Evolutionary conservation across 2,113 vertebrate genomes (phyloP), one percentile per base, ranked within the genome.

Genomic region (Smithornis capensis): DNA sequence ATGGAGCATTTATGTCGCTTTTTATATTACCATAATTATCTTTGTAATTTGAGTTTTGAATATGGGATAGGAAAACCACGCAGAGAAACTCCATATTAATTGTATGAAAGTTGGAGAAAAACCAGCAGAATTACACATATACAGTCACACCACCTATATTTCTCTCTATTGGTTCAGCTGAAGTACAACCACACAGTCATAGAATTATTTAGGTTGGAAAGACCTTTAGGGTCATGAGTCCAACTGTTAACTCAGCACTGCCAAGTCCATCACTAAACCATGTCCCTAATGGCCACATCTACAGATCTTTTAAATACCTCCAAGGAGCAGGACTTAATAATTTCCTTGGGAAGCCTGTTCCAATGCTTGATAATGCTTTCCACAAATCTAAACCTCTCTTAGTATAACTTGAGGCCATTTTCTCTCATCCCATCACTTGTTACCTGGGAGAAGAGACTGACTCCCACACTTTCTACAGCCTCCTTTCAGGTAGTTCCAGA

Each of bases 261-360:
- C 19, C 12, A 71, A 62, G 31, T 33, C 56, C 19, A 49, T 21
- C 38, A 53, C 22, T 47, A 55, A 69, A 42, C 44, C 31, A 22
- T 0, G 0, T 35, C 17, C 21, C 13, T 27, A 38, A 64, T 31
- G 2, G 3, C 31, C 1, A 1, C 23, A 27, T 52, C 15, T 60
- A 25, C 49, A 25, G 1, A 1, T 24, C 21, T 57, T 83, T 52
- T 29, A 40, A 57, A 29, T 37, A 47, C 7, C 19, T 75, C 16
- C 22, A 24, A 38, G 33, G 4, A 7, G 45, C 38, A 49, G 4
- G 38, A 31, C 31, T 27, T 38, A 33, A 13, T 7, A 47, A 33
- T 29, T 68, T 31, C 18, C 12, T 29, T n/a, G 13, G n/a, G 14
- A 11, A 40, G 25, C 33, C 28, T 62, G 7, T 94, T 68, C 18